Conservation (phyloP, 2,888 invertebrate genomes). For the Nudaria mundana region DNA sequence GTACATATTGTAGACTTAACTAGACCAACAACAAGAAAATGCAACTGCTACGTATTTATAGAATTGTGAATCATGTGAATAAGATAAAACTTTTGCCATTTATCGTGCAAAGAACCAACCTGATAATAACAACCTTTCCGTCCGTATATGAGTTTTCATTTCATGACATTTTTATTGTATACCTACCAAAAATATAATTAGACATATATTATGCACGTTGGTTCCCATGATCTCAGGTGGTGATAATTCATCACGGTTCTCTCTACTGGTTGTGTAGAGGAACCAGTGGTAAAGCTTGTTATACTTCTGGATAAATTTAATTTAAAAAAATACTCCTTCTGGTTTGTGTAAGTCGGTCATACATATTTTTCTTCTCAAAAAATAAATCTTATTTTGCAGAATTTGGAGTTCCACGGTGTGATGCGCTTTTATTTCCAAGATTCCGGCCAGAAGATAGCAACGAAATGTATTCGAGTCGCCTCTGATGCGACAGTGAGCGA, state of each 20-base stretch:
- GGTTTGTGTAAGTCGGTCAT: too few relatives aligned
- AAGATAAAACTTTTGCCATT: constrained; percentile 21
- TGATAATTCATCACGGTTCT: too few relatives aligned
- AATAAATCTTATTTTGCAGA: constrained; percentile 82
- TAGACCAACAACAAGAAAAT: constrained; percentile 1
- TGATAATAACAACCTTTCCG: constrained; percentile 33
- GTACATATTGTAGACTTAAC: constrained; percentile 14
- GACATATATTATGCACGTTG: too few relatives aligned
- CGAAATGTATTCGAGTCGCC: constrained; percentile 98
- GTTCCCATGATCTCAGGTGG: too few relatives aligned
- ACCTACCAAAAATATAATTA: too few relatives aligned
- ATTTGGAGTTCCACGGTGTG: constrained; percentile 98
- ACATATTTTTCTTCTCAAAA: too few relatives aligned
- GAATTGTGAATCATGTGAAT: constrained; percentile 18
- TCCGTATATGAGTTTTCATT: constrained; percentile 21
- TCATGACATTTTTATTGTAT: constrained; percentile 7
- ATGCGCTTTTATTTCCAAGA: constrained; percentile 99
- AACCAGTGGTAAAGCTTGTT: too few relatives aligned
- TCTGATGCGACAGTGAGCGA: constrained; percentile 97
- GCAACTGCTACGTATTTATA: constrained; percentile 8
- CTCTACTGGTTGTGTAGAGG: too few relatives aligned
- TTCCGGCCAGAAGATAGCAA: constrained; percentile 98
- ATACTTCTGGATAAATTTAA: too few relatives aligned
- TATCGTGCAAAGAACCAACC: constrained; percentile 31
- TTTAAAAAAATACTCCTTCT: too few relatives aligned